Percentiles rank a stretch among this genome's conserved stretches.
Conservation (phyloP, 2,797 vertebrate species). For the Pseudochromis fuscus region DNA sequence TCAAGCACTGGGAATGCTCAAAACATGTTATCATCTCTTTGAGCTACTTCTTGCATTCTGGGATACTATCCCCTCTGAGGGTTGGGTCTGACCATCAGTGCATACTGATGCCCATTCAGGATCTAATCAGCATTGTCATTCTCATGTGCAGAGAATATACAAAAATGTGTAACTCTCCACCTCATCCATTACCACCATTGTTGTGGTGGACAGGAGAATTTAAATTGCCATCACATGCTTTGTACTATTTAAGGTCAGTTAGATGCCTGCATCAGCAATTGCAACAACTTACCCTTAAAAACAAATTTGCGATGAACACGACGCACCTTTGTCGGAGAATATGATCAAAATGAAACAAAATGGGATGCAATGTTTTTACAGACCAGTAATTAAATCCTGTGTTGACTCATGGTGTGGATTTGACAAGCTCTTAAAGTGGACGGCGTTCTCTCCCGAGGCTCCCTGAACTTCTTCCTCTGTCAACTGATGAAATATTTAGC, state of each 20-base stretch:
- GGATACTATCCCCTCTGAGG: background rate
- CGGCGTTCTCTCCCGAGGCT: conserved; percentile 60
- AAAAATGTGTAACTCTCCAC: background rate
- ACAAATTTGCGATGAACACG: background rate
- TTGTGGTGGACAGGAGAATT: background rate
- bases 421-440: conserved; percentile 61
- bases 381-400: background rate
- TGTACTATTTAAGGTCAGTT: background rate
- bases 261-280: background rate
- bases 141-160: background rate
- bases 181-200: background rate
- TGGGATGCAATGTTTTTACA: background rate
- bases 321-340: background rate
- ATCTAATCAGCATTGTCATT: background rate
- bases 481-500: conserved; percentile 79
- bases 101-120: background rate
- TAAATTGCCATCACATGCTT: background rate
- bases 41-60: background rate
- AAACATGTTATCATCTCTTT: rapidly evolving
- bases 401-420: conserved; percentile 35
- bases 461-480: conserved; percentile 72
- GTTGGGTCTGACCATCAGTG: background rate
- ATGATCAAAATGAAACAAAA: background rate
- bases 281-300: background rate
- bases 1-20: background rate